Evolutionary conservation across 2,797 vertebrate species (phyloP), one percentile per base, ranked within the genome.

Genomic region (Gorsachius magnificus): DNA sequence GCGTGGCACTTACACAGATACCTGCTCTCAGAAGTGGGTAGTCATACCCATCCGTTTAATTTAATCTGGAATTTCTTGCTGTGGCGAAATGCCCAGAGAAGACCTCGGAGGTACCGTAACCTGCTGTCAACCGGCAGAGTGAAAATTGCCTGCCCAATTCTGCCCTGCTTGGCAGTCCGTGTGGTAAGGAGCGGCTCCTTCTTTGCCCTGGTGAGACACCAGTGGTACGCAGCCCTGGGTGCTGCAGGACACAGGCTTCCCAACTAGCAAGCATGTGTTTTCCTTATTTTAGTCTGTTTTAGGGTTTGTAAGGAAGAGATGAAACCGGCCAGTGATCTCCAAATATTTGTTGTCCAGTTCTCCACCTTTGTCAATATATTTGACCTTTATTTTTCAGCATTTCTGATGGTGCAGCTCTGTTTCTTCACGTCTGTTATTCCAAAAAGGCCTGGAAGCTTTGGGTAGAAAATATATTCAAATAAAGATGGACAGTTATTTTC

Each of bases 341-440:
- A 90, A 78, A 80, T 75, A 78, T 82, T 75, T 95, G 66, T 81
- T 68, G 46, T 81, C 71, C 86, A 11, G 24, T 63, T 92, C 38
- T 75, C 41, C 9, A 48, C 41, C 57, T 79, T 78, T 58, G 46
- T 86, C 75, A 31, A 74, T 90, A 64, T 46, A 53, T 93, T 74
- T 89, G 51, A 87, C 51, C 70, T 87, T 61, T 83, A 48, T 78
- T 93, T 92, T 89, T 84, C 50, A 77, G 60, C 28, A 4, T 90
- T 84, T 94, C 70, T 90, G 68, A 46, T 38, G 64, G 48, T 2
- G 7, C 36, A 57, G 72, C n/a, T 79, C 76, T 71, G 35, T 81
- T 89, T 63, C 66, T 69, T 68, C 60, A 48, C 9, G 4, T 57
- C 50, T 72, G 31, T 46, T 77, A 54, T 54, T 83, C 85, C 51